These are phyloP conservation scores for Coenonympha arcania DNA, from an alignment of 2,888 invertebrate genomes.

Conservation along the genomic window DNA sequence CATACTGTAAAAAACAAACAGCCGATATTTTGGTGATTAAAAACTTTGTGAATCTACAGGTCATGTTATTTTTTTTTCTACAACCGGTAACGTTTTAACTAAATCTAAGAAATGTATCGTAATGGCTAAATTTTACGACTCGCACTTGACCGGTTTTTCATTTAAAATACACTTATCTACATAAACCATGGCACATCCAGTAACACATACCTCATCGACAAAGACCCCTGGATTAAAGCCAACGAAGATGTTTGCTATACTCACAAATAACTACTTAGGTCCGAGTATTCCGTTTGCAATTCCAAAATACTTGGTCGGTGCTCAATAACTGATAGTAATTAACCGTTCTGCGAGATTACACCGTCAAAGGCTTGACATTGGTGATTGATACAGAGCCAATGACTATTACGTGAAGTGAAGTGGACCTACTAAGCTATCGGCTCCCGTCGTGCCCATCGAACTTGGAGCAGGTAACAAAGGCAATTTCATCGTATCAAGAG, in stretches of 20 bases:
- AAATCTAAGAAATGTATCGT: no score
- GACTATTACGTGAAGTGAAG: not conserved
- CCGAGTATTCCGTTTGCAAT: constrained; percentile 48
- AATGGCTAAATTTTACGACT: no score
- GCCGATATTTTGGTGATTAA: not conserved
- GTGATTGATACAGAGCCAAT: constrained; percentile 26
- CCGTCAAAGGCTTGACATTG: constrained; percentile 33
- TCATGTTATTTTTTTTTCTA: no score
- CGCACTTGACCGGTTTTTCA: no score
- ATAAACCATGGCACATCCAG: constrained; percentile 33
- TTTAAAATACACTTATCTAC: no score
- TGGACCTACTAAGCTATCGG: not conserved
- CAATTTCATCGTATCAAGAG: not conserved
- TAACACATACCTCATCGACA: constrained; percentile 28
- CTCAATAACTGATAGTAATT: constrained; percentile 36
- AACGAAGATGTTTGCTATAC: constrained; percentile 67
- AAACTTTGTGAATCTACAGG: not conserved
- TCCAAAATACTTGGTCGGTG: constrained; percentile 42
- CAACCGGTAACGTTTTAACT: no score
- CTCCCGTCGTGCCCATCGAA: not conserved
- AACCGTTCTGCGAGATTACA: constrained; percentile 30
- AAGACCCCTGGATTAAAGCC: constrained; percentile 64
- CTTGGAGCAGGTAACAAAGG: not conserved
- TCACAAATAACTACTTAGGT: constrained; percentile 58
- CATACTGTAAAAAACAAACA: no score